These are phyloP conservation scores for Drosophila quinaria DNA, from an alignment of 2,888 invertebrate genomes.

Conservation along the genomic window DNA sequence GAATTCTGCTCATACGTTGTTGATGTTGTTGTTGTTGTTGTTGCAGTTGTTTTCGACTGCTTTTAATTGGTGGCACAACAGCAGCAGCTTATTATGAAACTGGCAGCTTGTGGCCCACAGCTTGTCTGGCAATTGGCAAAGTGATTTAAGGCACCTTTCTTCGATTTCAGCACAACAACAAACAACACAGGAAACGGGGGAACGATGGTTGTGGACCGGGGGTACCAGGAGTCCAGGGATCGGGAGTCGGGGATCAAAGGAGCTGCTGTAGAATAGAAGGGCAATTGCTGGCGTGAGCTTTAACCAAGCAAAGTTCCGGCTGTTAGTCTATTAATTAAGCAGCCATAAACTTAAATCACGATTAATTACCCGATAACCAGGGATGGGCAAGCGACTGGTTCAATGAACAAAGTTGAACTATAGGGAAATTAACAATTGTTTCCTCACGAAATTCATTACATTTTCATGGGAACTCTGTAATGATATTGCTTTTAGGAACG, in stretches of 20 bases:
- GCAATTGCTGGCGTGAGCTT: conserved; percentile 26
- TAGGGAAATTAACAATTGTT: background rate
- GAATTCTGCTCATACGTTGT: conserved; percentile 52
- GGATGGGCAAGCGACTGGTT: conserved; percentile 24
- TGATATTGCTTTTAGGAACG: background rate
- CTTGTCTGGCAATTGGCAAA: conserved; percentile 45
- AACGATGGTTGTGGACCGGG: background rate
- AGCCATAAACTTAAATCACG: conserved; percentile 70
- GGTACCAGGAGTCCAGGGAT: background rate
- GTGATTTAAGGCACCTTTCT: conserved; percentile 64
- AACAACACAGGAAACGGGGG: conserved; percentile 3
- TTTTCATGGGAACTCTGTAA: background rate
- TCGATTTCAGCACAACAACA: conserved; percentile 49
- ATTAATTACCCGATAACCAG: conserved; percentile 45
- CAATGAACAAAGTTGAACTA: background rate
- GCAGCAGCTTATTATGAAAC: conserved; percentile 45
- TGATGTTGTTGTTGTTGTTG: conserved; percentile 18
- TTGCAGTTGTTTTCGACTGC: conserved; percentile 38
- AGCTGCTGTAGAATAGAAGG: conserved; percentile 8
- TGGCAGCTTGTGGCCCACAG: conserved; percentile 44
- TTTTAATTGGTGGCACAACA: conserved; percentile 62
- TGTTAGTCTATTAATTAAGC: conserved; percentile 71
- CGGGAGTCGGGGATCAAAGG: conserved; percentile 12
- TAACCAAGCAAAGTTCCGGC: conserved; percentile 48
- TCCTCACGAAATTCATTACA: background rate